Evolutionary conservation across 2,113 vertebrate genomes (phyloP).

Genomic region (Brachionichthys hirsutus): DNA sequence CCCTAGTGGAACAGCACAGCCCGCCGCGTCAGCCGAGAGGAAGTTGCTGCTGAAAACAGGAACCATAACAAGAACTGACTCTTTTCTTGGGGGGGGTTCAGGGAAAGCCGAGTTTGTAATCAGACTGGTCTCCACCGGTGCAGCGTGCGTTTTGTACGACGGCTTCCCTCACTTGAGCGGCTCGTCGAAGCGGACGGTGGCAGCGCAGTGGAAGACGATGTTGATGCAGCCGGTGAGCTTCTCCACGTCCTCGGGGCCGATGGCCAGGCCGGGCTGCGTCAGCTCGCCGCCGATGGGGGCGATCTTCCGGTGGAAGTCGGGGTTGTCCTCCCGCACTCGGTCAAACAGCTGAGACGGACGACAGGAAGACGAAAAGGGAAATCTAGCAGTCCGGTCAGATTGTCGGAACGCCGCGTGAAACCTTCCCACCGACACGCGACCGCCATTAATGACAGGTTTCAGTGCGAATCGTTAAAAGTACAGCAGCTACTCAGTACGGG

Average conservation of each 20-base stretch:
- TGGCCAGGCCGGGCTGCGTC: constrained; percentile 86
- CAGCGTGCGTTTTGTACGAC: no score
- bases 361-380: background rate
- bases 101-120: background rate
- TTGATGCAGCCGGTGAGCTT: constrained; percentile 83
- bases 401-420: no score
- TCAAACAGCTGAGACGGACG: constrained; percentile 85
- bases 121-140: background rate
- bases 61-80: background rate
- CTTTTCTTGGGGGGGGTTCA: background rate
- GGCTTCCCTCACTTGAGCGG: constrained; percentile 81
- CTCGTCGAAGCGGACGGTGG: constrained; percentile 93
- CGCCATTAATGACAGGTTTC: no score
- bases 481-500: background rate
- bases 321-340: constrained; percentile 87
- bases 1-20: constrained; percentile 1
- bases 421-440: no score
- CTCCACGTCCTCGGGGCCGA: constrained; percentile 84
- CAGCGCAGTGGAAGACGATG: constrained; percentile 94
- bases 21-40: background rate
- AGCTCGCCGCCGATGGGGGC: constrained; percentile 89
- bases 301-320: constrained; percentile 90
- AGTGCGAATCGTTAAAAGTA: no score
- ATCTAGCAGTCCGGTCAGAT: background rate
- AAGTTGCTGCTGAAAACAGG: background rate